These are phyloP conservation scores for Bolinopsis microptera DNA, from an alignment of 37 sponge, comb jelly and placozoan genomes.

Conservation along the genomic window DNA sequence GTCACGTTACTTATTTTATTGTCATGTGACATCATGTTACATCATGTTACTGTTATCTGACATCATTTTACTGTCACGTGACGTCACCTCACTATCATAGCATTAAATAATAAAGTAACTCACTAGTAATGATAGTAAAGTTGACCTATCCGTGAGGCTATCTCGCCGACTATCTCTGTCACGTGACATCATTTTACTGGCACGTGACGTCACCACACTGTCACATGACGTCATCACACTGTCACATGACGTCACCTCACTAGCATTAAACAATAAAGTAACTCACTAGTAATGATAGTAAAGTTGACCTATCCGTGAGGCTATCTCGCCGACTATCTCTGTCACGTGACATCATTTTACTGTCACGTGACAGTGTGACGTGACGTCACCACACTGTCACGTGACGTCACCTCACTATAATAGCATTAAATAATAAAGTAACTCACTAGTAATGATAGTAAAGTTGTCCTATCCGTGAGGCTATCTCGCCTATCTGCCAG, in stretches of 20 bases:
- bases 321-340: too few species aligned
- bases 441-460: slow-evolving; percentile 70
- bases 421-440: not conserved
- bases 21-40: too few species aligned
- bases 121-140: too few species aligned
- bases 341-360: not conserved
- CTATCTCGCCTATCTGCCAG: slow-evolving; percentile 70
- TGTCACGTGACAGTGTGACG: not conserved
- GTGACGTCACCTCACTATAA: not conserved
- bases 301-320: too few species aligned
- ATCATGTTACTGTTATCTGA: not conserved
- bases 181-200: too few species aligned
- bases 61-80: not conserved
- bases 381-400: not conserved
- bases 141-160: too few species aligned
- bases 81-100: not conserved
- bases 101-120: too few species aligned
- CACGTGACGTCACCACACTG: not conserved
- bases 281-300: too few species aligned
- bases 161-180: too few species aligned
- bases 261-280: too few species aligned
- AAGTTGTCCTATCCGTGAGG: slow-evolving; percentile 68
- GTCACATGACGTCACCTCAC: too few species aligned
- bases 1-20: not conserved
- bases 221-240: not conserved